phyloP scores from a whole-genome alignment of 2,113 vertebrate species.

The Australoheros scitulus region DNA sequence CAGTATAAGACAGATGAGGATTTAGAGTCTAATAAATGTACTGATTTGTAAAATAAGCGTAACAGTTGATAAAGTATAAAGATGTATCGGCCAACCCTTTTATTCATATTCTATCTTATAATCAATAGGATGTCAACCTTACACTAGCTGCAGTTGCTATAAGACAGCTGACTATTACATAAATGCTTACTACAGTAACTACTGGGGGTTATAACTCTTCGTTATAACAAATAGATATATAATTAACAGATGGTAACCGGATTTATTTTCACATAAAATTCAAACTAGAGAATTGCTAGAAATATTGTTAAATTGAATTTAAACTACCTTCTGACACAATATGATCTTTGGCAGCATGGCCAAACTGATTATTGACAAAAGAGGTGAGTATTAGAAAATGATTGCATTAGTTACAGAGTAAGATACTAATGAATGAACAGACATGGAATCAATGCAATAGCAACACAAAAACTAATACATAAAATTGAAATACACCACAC shows the following conservation, averaged over 20 bases:
- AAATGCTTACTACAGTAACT: neutral
- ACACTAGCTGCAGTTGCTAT: constrained; percentile 3
- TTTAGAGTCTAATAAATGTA: neutral
- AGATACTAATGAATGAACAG: neutral
- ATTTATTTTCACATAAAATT: neutral
- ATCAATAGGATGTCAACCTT: neutral
- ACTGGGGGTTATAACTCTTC: neutral
- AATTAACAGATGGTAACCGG: neutral
- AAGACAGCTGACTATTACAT: neutral
- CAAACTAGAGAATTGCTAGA: neutral
- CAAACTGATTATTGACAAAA: neutral
- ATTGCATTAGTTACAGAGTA: neutral
- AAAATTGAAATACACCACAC: neutral
- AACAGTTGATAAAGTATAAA: neutral
- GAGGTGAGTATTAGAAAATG: neutral
- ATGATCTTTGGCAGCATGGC: neutral
- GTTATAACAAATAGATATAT: neutral
- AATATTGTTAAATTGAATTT: neutral
- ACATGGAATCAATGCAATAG: neutral
- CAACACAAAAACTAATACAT: neutral
- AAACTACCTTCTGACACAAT: neutral
- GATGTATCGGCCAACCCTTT: neutral
- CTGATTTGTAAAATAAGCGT: neutral
- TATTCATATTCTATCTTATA: constrained; percentile 2
- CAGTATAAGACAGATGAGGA: neutral